Conservation (phyloP, 2,113 vertebrate species). For the Megaceryle maxima region DNA sequence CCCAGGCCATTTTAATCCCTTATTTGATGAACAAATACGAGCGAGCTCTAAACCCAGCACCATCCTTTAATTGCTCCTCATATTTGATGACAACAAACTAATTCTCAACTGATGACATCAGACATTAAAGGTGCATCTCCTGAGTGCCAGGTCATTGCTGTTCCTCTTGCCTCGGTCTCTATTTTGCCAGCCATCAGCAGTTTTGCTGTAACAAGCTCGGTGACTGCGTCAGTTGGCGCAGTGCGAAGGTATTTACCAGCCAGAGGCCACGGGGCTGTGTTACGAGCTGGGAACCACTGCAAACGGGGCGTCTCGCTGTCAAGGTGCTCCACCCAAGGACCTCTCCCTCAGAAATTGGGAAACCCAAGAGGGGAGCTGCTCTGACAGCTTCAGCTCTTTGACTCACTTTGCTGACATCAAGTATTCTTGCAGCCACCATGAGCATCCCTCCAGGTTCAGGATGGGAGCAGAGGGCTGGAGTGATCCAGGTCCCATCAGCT, state of each 20-base stretch:
- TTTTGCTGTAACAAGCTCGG: neutral
- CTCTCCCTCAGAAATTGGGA: neutral
- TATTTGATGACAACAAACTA: neutral
- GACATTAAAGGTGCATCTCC: neutral
- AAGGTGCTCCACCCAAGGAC: neutral
- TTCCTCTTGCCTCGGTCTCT: neutral
- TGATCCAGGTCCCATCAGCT: neutral
- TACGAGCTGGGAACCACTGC: neutral
- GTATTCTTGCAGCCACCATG: accelerated
- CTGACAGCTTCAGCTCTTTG: accelerated
- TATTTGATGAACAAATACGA: neutral
- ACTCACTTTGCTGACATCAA: neutral
- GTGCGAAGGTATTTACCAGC: neutral
- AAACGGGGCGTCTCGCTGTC: neutral
- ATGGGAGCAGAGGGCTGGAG: neutral
- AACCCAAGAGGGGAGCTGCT: neutral
- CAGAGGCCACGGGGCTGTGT: neutral
- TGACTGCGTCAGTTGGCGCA: neutral
- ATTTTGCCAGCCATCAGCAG: neutral
- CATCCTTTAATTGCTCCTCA: neutral
- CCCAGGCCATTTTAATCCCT: neutral
- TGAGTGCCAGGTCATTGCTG: accelerated
- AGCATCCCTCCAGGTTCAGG: neutral
- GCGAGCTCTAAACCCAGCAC: neutral
- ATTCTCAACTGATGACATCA: neutral